Evolutionary conservation across 2,797 vertebrate species (phyloP), one percentile per base, ranked within the genome.

Genomic region (Enteromius anoplus): DNA sequence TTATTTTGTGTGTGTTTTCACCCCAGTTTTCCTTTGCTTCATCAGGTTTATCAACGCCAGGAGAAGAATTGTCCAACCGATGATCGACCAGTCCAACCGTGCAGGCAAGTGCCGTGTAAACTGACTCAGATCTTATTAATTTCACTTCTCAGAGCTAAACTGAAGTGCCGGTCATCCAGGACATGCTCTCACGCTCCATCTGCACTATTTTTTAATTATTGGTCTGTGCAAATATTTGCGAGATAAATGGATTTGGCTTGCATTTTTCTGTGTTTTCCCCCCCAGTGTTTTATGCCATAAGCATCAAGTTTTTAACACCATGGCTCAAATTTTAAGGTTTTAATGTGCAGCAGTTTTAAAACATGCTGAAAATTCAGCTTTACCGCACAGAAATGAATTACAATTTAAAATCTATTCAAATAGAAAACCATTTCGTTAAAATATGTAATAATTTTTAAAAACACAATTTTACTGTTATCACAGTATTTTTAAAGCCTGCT

Each of bases 61-160:
- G 91, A 96, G 97, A 93, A 95, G 97, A 93, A 98, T 98, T 92
- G 97, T 98, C 86, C 97, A 98, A 89, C 97, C 97, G 76, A 98
- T 98, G 97, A 97, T 98, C 91, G 97, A 98, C 94, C 97, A 98
- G 94, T 98, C 97, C 88, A 98, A 98, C 94, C 93, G 97, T 94
- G 96, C 97, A 96, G 97, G 97, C 91, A 93, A 95, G 96, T 95
- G 78, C 91, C 86, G 90, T 84, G 0, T 90, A 89, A 90, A 88
- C 87, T 71, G 1, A 60, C n/a, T 17, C 4, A 60, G 34, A 78
- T 68, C 4, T 3, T 58, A 40, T 37, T 19, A 19, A 9, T 40
- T 53, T 62, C 26, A 51, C 0, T 29, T 34, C 47, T 79, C 78
- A 69, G 9, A 71, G 40, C 23, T 15, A 0, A 29, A 12, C 14